phyloP scores from a whole-genome alignment of 2,797 vertebrate species.

The Botia kubotai region DNA sequence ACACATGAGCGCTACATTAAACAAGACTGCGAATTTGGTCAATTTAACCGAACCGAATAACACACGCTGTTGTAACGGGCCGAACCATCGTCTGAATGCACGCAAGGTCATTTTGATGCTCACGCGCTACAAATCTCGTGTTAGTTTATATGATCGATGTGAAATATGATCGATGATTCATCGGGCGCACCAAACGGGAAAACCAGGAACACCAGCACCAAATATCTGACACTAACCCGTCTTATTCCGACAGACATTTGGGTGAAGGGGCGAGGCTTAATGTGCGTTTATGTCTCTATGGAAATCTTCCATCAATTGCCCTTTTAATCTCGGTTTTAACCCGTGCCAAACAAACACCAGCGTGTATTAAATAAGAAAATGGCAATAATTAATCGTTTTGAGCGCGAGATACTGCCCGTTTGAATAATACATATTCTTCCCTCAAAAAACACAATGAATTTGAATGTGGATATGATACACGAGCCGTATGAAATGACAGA shows the following conservation, averaged over 20 bases:
- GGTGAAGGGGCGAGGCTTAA: constrained; percentile 61
- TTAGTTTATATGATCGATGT: not conserved
- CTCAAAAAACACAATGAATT: not conserved
- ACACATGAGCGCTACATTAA: not conserved
- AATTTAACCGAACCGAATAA: constrained; percentile 6
- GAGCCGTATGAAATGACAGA: not conserved
- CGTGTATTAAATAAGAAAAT: not conserved
- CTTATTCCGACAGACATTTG: constrained; percentile 26
- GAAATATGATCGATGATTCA: not conserved
- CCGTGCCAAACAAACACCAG: not conserved
- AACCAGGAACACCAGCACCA: too few relatives aligned
- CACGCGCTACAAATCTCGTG: not conserved
- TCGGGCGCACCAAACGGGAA: not conserved
- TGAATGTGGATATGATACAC: not conserved
- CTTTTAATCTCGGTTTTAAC: constrained; percentile 11
- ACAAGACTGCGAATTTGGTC: constrained; percentile 1
- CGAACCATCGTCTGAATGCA: constrained; percentile 10
- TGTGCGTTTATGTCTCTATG: constrained; percentile 24
- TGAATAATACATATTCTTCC: not conserved
- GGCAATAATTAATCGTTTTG: too few relatives aligned
- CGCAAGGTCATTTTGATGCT: constrained; percentile 76
- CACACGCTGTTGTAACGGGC: constrained; percentile 50
- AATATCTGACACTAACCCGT: constrained; percentile 3
- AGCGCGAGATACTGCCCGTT: not conserved
- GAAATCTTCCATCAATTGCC: constrained; percentile 23